Evolutionary conservation across 2,888 invertebrate genomes (phyloP), one percentile per base, ranked within the genome.

Genomic region (Athalia cordata): DNA sequence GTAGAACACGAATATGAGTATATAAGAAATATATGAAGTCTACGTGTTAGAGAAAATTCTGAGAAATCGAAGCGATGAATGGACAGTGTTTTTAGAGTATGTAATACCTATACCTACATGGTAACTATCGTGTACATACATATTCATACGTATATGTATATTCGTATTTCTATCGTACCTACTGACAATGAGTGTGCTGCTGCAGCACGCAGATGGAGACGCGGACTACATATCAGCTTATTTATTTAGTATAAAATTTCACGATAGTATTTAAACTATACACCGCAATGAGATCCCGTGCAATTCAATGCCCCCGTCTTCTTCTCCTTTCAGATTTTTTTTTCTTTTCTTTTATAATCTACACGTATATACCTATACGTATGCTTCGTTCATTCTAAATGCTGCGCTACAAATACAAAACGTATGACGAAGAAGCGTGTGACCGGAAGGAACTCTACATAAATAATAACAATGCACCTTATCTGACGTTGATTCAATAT

Each of bases 31-130:
- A 29, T 29, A 29, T 29, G 2, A 11, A 52, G 52, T 11, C 52
- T 52, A 11, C 52, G 7, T 11, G 8, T 52, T 52, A 11, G 52
- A 52, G 66, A 66, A 66, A 66, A 66, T 66, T 49, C 66, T 66
- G n/a, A 66, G 66, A 66, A 66, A 66, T 6, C 47, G 13, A 49
- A 66, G 47, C 66, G 66, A 66, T 66, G 66, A 66, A 66, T 66
- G 49, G 49, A 66, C 66, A 66, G 7, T 52, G 66, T 66, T n/a
- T 66, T 49, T 66, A 49, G 47, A 47, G 52, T n/a, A 49, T 49
- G 15, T 66, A 52, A 9, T 52, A 66, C 13, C 13, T 66, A 66
- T 66, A 65, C 5, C 29, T 29, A 29, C 29, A 29, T 29, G 29
- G 29, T 29, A 29, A 29, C 1, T 29, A 29, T 29, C 29, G 29